A percentile compares a stretch with the other conserved stretches of the same genome.
Conservation (phyloP, 2,888 invertebrate species). For the Drosophila neonasuta region DNA sequence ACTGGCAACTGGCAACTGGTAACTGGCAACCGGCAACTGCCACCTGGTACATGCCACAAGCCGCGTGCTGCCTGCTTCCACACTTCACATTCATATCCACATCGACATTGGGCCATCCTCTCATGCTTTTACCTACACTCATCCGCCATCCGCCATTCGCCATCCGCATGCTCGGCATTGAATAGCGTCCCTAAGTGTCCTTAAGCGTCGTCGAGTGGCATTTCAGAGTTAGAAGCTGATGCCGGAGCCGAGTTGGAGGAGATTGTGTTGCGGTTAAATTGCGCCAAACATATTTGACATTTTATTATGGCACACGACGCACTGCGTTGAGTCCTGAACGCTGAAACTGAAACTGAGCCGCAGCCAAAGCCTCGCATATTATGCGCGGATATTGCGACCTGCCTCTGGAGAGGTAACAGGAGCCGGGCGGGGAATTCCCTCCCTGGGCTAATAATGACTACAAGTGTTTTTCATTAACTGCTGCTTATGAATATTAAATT, state of each 20-base stretch:
- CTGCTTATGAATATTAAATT: slow-evolving; percentile 75
- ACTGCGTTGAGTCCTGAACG: neutral
- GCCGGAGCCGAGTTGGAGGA: slow-evolving; percentile 32
- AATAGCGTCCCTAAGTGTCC: slow-evolving; percentile 68
- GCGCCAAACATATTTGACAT: slow-evolving; percentile 78
- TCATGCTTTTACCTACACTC: slow-evolving; percentile 41
- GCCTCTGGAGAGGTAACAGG: slow-evolving; percentile 1
- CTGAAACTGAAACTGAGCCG: neutral
- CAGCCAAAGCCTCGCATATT: neutral
- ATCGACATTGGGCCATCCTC: slow-evolving; percentile 25
- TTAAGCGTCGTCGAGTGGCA: slow-evolving; percentile 68
- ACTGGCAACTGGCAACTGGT: neutral
- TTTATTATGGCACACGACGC: slow-evolving; percentile 63
- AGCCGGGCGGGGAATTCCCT: neutral
- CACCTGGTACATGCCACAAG: slow-evolving; percentile 15
- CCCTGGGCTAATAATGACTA: slow-evolving; percentile 45
- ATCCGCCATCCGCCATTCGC: slow-evolving; percentile 42
- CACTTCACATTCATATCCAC: slow-evolving; percentile 24
- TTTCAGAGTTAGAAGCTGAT: slow-evolving; percentile 32
- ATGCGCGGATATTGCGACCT: slow-evolving; percentile 17
- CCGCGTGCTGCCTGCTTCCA: slow-evolving; percentile 7
- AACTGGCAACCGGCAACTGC: slow-evolving; percentile 49
- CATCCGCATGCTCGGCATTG: slow-evolving; percentile 56
- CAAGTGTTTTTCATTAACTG: slow-evolving; percentile 75
- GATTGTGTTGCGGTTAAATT: slow-evolving; percentile 73